Base-by-base conservation (phyloP, 2,797 vertebrate species). In the Coranthus polyacanthus region DNA sequence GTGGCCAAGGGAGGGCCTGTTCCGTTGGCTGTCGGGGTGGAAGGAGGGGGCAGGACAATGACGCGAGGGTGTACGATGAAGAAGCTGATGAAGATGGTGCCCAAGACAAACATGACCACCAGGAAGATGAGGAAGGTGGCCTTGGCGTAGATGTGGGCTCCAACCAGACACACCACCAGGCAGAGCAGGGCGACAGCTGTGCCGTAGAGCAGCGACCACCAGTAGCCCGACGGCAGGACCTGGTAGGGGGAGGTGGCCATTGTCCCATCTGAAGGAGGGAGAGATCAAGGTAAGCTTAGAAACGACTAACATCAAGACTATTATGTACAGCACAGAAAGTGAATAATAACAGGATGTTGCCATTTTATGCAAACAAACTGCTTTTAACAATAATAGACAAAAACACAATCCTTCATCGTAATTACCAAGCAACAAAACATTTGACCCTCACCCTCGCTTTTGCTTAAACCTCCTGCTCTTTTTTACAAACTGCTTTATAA, bases 71-170 rank as follows among this genome's bases (percentile, higher is more conserved):
- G 12, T 0, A 95, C 94, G 0, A 92, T 85, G 0, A 98, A 97
- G 86, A 97, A 97, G 79, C 96, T 97, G 87, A 96, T 13, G 12
- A 96, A 95, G 78, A 97, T 82, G 36, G 93, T 95, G 71, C 60
- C 88, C 83, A 97, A 84, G 46, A 95, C 95, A 1, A 86, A 79
- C 24, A 94, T 92, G 4, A 97, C 96, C 1, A 96, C 78, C 61
- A 97, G 77, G 86, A 97, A 97, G 91, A 97, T 97, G 80, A 97
- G 64, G 88, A 97, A 97, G 18, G 95, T 95, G 74, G 96, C 95
- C 72, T 95, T 96, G 79, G 96, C 96, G 0, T 97, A 97, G 89
- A 97, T 96, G 81, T 93, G 90, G 56, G 95, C 96, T 0, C 96
- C 96, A 51, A 97, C 92, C 4, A 97, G 82, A 81, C 96, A 97